Conservation (phyloP, 2,888 invertebrate genomes). For the Deroplatys truncata region DNA sequence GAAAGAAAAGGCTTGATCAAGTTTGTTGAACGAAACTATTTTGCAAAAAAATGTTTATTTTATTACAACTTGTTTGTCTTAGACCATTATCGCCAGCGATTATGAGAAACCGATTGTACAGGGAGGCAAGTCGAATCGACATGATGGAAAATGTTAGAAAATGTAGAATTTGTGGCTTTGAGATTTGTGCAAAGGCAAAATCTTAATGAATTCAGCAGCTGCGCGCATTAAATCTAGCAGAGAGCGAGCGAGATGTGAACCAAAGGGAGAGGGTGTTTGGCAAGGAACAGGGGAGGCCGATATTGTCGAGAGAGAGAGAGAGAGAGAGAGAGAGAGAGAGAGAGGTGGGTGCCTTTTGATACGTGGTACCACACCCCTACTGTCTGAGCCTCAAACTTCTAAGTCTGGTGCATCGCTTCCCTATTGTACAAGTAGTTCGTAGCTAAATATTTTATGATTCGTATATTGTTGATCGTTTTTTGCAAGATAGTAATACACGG, state of each 20-base stretch:
- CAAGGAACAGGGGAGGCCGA: background rate
- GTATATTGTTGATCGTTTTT: no score
- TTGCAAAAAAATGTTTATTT: no score
- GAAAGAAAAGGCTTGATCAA: no score
- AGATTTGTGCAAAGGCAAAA: conserved; percentile 8
- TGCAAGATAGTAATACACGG: no score
- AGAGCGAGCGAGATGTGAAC: background rate
- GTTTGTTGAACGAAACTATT: no score
- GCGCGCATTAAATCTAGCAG: conserved; percentile 12
- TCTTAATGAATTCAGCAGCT: conserved; percentile 19
- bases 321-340: background rate
- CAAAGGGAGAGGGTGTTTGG: background rate
- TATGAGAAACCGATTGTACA: background rate
- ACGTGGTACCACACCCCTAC: background rate
- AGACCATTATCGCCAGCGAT: background rate
- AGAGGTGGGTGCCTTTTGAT: conserved; percentile 8
- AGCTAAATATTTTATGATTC: background rate
- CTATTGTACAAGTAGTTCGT: background rate
- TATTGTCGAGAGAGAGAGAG: background rate
- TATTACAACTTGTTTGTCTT: no score
- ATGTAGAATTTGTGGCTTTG: conserved; percentile 16
- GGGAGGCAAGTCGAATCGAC: background rate
- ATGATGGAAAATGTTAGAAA: conserved; percentile 7
- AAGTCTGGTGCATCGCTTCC: background rate
- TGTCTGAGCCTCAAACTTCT: background rate